These are phyloP conservation scores for Willisornis vidua DNA, from an alignment of 2,113 vertebrate genomes.

Conservation along the genomic window DNA sequence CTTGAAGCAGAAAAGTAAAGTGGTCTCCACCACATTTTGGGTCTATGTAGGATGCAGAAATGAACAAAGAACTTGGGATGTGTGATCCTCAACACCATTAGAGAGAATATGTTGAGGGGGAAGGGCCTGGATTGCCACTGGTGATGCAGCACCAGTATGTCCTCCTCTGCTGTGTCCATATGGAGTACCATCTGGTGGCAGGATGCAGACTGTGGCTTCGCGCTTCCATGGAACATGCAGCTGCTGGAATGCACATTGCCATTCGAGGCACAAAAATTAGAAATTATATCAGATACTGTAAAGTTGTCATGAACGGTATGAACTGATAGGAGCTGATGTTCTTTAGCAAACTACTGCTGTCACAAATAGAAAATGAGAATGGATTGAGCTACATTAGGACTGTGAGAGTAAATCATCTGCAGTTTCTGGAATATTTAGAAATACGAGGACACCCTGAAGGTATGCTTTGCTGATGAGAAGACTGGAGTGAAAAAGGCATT, in stretches of 20 bases:
- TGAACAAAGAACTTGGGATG: background rate
- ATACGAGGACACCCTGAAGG: slow-evolving; percentile 1
- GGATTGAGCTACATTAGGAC: slow-evolving; percentile 39
- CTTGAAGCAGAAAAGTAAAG: background rate
- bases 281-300: slow-evolving; percentile 14
- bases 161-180: slow-evolving; percentile 64
- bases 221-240: slow-evolving; percentile 37
- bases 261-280: slow-evolving; percentile 35
- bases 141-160: slow-evolving; percentile 61
- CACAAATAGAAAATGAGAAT: slow-evolving; percentile 47
- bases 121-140: slow-evolving; percentile 45
- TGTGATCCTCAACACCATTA: background rate
- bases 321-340: slow-evolving; percentile 20
- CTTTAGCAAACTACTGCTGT: slow-evolving; percentile 28
- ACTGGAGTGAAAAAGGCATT: background rate
- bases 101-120: background rate
- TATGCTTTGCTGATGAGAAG: slow-evolving; percentile 7
- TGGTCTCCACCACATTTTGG: background rate
- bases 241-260: slow-evolving; percentile 4
- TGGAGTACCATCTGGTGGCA: slow-evolving; percentile 65
- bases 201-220: slow-evolving; percentile 52
- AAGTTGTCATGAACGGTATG: background rate
- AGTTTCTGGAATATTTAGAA: slow-evolving; percentile 51
- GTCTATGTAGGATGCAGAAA: background rate
- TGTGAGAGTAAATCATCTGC: slow-evolving; percentile 36